Conservation (phyloP, 2,113 vertebrate genomes). For the Malurus elegans region DNA sequence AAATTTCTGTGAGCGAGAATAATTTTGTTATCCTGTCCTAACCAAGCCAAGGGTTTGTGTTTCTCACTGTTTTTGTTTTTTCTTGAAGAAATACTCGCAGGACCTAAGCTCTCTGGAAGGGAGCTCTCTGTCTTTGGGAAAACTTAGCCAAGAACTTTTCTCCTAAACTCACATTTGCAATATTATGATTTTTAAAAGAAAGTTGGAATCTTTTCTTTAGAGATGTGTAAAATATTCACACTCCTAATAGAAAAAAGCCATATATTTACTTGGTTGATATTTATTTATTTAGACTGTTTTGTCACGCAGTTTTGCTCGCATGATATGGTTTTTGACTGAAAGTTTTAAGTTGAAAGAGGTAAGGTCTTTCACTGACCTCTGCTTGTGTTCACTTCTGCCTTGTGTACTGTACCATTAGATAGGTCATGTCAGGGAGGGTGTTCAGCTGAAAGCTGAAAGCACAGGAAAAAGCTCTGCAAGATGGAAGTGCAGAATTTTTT, state of each 20-base stretch:
- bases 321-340: neutral
- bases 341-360: neutral
- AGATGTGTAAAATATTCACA: neutral
- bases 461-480: neutral
- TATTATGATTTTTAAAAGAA: neutral
- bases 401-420: fast-evolving
- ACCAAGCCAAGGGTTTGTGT: neutral
- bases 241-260: neutral
- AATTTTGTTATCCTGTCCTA: neutral
- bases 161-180: neutral
- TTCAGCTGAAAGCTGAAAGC: neutral
- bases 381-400: neutral
- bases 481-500: neutral
- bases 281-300: neutral
- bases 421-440: neutral
- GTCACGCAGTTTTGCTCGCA: neutral
- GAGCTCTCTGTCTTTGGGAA: neutral
- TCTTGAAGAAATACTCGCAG: neutral
- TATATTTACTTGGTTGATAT: neutral
- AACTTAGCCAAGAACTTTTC: neutral
- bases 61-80: neutral
- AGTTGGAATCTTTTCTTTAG: neutral
- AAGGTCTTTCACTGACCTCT: neutral
- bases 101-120: neutral
- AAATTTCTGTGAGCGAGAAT: neutral